phyloP scores from a whole-genome alignment of 2,113 vertebrate genomes.

The Syngnathus typhle region DNA sequence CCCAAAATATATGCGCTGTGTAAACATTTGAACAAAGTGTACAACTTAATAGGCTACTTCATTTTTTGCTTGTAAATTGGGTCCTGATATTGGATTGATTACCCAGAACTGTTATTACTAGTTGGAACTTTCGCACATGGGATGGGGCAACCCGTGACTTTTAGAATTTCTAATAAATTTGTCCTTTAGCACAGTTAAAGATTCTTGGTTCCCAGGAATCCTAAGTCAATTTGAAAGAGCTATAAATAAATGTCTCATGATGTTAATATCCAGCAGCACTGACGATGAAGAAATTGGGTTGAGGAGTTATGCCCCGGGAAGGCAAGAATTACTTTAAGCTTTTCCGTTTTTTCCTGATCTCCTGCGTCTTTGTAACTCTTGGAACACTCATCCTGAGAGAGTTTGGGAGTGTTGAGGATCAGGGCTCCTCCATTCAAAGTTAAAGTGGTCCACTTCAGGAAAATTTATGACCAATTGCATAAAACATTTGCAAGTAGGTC shows the following conservation, averaged over 20 bases:
- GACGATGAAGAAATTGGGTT: not conserved
- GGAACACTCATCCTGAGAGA: not conserved
- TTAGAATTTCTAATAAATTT: not conserved
- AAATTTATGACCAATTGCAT: not conserved
- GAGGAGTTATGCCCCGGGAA: not conserved
- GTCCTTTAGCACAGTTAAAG: not conserved
- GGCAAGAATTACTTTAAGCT: not conserved
- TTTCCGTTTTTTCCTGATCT: not conserved
- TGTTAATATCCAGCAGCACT: conserved; percentile 6
- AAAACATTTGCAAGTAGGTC: not conserved
- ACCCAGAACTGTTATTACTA: not conserved
- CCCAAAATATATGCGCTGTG: not conserved
- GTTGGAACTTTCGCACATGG: not conserved
- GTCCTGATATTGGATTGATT: not conserved
- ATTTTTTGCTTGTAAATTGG: not conserved
- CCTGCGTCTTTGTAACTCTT: not conserved
- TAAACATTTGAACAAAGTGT: not conserved
- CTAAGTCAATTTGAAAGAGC: conserved; percentile 7
- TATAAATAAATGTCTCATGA: conserved; percentile 32
- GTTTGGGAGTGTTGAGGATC: not conserved
- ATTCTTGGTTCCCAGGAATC: not conserved
- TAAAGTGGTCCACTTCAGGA: not conserved
- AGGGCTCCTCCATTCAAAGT: not conserved
- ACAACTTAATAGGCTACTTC: too few species aligned
- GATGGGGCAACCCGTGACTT: not conserved